Conservation (phyloP, 2,888 invertebrate species). For the Scaptomyza caliginosa region DNA sequence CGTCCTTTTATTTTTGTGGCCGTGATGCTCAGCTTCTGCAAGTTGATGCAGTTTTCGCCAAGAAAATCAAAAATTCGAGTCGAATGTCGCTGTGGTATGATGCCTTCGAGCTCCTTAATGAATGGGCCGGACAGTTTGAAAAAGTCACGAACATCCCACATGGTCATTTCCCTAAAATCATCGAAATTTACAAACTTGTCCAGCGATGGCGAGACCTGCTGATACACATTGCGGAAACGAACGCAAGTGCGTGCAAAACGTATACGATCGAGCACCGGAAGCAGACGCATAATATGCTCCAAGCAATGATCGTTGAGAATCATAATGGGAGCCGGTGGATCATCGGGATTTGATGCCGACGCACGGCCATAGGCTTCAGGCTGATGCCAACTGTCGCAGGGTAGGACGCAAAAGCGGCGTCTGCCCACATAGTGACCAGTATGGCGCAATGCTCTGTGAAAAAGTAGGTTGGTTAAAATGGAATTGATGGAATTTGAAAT, state of each 20-base stretch:
- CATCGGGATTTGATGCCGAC: neutral
- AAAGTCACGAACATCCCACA: slow-evolving; percentile 66
- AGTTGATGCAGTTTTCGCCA: slow-evolving; percentile 27
- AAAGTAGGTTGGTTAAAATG: neutral
- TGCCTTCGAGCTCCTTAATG: slow-evolving; percentile 31
- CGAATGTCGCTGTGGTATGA: slow-evolving; percentile 20
- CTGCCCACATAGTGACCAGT: slow-evolving; percentile 26
- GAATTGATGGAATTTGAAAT: neutral
- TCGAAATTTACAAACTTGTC: slow-evolving; percentile 31
- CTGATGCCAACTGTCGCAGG: slow-evolving; percentile 66
- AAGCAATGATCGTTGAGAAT: slow-evolving; percentile 65
- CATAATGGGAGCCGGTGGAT: slow-evolving; percentile 27
- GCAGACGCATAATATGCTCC: slow-evolving; percentile 34
- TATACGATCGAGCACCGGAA: slow-evolving; percentile 56
- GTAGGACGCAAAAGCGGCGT: slow-evolving; percentile 29
- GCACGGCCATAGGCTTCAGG: slow-evolving; percentile 35
- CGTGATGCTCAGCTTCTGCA: slow-evolving; percentile 17
- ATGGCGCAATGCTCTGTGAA: slow-evolving; percentile 22
- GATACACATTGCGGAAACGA: slow-evolving; percentile 55
- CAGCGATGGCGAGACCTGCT: slow-evolving; percentile 22
- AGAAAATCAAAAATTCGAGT: slow-evolving; percentile 25
- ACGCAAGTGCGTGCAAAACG: slow-evolving; percentile 59
- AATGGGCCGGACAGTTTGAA: slow-evolving; percentile 46
- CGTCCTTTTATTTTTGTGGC: neutral
- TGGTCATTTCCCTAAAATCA: slow-evolving; percentile 38